Conservation (phyloP, 2,888 invertebrate species). For the Lepetodrilus schrolli region DNA sequence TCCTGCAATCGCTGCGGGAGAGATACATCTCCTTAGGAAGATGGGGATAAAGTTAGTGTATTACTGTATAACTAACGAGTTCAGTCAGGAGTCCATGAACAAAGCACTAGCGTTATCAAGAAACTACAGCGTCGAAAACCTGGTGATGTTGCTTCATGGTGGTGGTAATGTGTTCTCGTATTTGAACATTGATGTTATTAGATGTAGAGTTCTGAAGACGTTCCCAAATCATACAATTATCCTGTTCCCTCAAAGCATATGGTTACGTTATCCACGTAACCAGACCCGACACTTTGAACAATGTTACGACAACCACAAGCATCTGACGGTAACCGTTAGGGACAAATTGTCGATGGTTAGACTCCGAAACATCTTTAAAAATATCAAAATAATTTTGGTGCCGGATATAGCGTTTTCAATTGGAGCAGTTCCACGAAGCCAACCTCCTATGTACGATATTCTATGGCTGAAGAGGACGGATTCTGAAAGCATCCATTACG, state of each 20-base stretch:
- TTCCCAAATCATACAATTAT: slow-evolving; percentile 34
- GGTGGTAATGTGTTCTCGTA: slow-evolving; percentile 40
- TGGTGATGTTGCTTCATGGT: slow-evolving; percentile 37
- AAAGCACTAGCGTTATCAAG: background rate
- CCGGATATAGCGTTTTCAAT: slow-evolving; percentile 49
- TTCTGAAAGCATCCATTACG: slow-evolving; percentile 33
- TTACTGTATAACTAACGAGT: slow-evolving; percentile 14
- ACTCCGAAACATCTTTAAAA: slow-evolving; percentile 23
- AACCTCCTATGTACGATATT: slow-evolving; percentile 42
- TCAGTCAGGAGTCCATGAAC: background rate
- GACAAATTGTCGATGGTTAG: background rate
- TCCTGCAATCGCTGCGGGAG: slow-evolving; percentile 37
- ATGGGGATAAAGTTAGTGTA: slow-evolving; percentile 27
- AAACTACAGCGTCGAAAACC: slow-evolving; percentile 7
- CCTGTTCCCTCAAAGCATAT: slow-evolving; percentile 43
- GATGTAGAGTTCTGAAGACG: slow-evolving; percentile 4
- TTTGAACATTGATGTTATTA: background rate
- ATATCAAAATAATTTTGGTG: slow-evolving; percentile 30
- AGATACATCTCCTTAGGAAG: slow-evolving; percentile 20
- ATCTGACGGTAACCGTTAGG: background rate
- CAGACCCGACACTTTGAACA: background rate
- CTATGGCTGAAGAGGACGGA: slow-evolving; percentile 42
- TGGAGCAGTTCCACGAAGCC: slow-evolving; percentile 36
- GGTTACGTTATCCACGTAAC: background rate
- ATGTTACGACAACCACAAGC: background rate